phyloP scores from a whole-genome alignment of 37 sponge, comb jelly and placozoan species.

The Cladorhizidae sp. region DNA sequence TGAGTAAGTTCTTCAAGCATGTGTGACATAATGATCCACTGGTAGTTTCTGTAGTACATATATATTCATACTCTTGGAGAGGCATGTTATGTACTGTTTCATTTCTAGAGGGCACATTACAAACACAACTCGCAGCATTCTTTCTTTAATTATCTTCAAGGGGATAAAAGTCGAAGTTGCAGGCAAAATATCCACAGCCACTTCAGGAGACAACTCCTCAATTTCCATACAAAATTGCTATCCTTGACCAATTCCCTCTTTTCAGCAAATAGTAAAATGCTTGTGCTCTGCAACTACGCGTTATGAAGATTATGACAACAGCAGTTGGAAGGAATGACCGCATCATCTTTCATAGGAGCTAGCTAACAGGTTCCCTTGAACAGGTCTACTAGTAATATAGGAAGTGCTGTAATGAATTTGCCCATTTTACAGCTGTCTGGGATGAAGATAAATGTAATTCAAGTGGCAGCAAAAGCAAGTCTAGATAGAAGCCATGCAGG shows the following conservation, averaged over 20 bases:
- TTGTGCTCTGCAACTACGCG: too few species aligned
- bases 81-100: slow-evolving; percentile 12
- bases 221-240: slow-evolving; percentile 5
- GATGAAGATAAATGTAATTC: too few species aligned
- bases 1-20: background rate
- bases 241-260: background rate
- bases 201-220: background rate
- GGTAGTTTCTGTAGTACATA: slow-evolving; percentile 3
- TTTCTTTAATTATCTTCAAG: background rate
- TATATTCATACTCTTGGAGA: background rate
- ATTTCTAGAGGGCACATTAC: slow-evolving; percentile 6
- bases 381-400: too few species aligned
- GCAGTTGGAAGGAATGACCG: too few species aligned
- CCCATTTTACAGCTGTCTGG: too few species aligned
- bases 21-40: slow-evolving; percentile 1
- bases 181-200: background rate
- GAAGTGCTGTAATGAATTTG: too few species aligned
- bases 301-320: too few species aligned
- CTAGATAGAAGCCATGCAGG: too few species aligned
- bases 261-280: background rate
- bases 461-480: too few species aligned
- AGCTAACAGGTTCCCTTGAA: too few species aligned
- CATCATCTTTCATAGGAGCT: too few species aligned
- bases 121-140: background rate
- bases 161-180: background rate